Conservation (phyloP, 2,888 invertebrate genomes). For the Melipona bicolor region DNA sequence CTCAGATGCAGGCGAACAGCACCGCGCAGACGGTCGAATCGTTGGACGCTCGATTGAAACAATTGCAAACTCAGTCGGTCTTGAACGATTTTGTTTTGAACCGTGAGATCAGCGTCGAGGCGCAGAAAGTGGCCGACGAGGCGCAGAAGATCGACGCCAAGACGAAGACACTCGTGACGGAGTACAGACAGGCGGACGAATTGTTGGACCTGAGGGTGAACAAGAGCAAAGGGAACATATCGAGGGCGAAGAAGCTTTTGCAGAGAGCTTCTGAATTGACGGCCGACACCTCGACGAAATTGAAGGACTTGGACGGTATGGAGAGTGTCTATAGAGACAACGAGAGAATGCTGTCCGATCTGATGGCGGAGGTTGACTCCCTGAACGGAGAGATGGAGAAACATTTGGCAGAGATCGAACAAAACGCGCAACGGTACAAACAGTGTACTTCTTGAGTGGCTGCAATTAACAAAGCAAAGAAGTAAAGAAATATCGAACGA, state of each 20-base stretch:
- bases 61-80: constrained; percentile 91
- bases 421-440: constrained; percentile 87
- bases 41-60: constrained; percentile 89
- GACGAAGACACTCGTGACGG: constrained; percentile 86
- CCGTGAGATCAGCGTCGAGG: constrained; percentile 91
- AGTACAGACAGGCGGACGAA: constrained; percentile 90
- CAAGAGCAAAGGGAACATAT: constrained; percentile 91
- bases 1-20: constrained; percentile 91
- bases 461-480: background rate
- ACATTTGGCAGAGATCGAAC: constrained; percentile 87
- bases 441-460: constrained; percentile 84
- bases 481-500: background rate
- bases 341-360: constrained; percentile 86
- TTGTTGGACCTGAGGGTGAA: constrained; percentile 90
- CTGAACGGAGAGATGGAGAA: constrained; percentile 87
- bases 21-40: constrained; percentile 91
- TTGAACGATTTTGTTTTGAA: constrained; percentile 93
- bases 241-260: constrained; percentile 91
- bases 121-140: constrained; percentile 89
- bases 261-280: constrained; percentile 93
- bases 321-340: constrained; percentile 89
- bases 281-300: constrained; percentile 90
- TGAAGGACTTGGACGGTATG: constrained; percentile 90
- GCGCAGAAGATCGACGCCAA: constrained; percentile 88
- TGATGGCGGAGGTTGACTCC: constrained; percentile 87